Evolutionary conservation across 2,797 vertebrate species (phyloP), one percentile per base, ranked within the genome.

Genomic region (Phoxinus dragarum): DNA sequence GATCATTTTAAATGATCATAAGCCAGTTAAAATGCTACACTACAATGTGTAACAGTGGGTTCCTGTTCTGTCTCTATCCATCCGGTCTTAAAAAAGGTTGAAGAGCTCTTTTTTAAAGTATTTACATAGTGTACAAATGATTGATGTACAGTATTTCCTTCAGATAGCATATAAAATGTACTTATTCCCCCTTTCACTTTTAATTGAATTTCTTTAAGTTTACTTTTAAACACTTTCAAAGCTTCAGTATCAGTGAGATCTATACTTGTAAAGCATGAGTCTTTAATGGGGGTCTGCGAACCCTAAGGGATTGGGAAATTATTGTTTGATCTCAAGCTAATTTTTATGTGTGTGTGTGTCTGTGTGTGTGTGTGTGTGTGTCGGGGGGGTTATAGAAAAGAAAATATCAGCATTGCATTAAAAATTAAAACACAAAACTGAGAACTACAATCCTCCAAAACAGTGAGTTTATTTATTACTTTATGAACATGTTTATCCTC

Each of bases 401-500:
- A n/a, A 42, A 34, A 36, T 42, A 19, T 49, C 16, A 21, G 47
- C 27, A 27, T 74, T 52, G 16, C 54, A 61, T 78, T 27, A 49
- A 80, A 44, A 34, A 31, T 40, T 23, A 2, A 40, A 64, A 47
- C 23, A 44, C 42, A 80, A 56, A 56, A 76, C 19, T 54, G 73
- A 75, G 34, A 76, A 67, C 6, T 68, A 68, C 64, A 40, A n/a
- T 36, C 19, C 10, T 56, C 44, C 4, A 68, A 67, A 80, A 38
- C 64, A n/a, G 21, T 11, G 64, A 44, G n/a, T 54, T 69, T 66
- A 80, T 80, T 36, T 17, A 49, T 69, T 7, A 40, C 31, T 68
- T 34, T 38, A 80, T 69, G 27, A 69, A 69, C 44, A 67, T 67
- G 61, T 54, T 80, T 68, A 52, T 80, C 12, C 11, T 49, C 6